Percentiles rank a stretch among this genome's conserved stretches.
Evolutionary conservation across 1,140 invertebrate genomes (phyloP).

Genomic region (Scaptomyza hsui): DNA sequence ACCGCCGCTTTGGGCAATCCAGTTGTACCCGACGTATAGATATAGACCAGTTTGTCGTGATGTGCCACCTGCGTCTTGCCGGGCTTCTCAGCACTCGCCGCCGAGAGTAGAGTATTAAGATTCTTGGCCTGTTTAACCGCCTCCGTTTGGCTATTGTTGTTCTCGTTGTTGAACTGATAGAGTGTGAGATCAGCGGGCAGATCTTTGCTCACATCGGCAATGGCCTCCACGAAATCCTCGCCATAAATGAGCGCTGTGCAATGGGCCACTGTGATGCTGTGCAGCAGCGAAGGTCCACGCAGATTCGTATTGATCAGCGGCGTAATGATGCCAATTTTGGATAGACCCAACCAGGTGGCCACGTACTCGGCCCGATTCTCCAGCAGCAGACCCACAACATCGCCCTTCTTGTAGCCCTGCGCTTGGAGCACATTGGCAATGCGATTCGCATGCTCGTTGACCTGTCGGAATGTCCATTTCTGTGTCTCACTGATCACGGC

Average conservation of each 20-base stretch:
- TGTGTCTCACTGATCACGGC: slow-evolving; percentile 89
- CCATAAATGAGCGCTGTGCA: slow-evolving; percentile 93
- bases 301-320: slow-evolving; percentile 97
- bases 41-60: slow-evolving; percentile 89
- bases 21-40: slow-evolving; percentile 96
- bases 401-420: slow-evolving; percentile 91
- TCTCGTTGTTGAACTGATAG: slow-evolving; percentile 85
- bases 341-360: slow-evolving; percentile 94
- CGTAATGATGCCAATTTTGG: slow-evolving; percentile 94
- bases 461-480: slow-evolving; percentile 91
- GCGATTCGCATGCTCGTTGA: slow-evolving; percentile 94
- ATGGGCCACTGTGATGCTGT: slow-evolving; percentile 93
- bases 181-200: slow-evolving; percentile 71
- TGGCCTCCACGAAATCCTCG: slow-evolving; percentile 81
- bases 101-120: slow-evolving; percentile 52
- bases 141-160: slow-evolving; percentile 66
- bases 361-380: slow-evolving; percentile 96
- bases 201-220: slow-evolving; percentile 57
- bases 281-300: slow-evolving; percentile 90
- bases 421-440: slow-evolving; percentile 92
- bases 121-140: slow-evolving; percentile 60
- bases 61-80: slow-evolving; percentile 61
- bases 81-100: slow-evolving; percentile 60
- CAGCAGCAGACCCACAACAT: slow-evolving; percentile 94
- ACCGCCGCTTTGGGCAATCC: slow-evolving; percentile 95